phyloP scores from a whole-genome alignment of 2,113 vertebrate genomes.

The Plestiodon gilberti region DNA sequence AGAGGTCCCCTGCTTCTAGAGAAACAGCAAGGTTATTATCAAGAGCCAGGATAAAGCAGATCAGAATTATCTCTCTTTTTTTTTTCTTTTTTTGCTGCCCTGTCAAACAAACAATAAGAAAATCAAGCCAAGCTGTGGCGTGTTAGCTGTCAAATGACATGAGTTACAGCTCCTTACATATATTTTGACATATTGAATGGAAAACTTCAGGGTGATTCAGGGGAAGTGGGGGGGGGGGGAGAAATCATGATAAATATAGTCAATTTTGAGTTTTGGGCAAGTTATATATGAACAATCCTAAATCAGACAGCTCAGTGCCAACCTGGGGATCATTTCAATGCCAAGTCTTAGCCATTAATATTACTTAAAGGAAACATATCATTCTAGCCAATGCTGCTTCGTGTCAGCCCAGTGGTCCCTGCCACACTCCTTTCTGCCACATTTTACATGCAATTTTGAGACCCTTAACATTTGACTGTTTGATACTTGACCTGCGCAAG shows the following conservation, averaged over 20 bases:
- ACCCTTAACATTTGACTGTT: background rate
- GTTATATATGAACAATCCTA: conserved; percentile 6
- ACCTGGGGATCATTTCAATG: conserved; percentile 14
- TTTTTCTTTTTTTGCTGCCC: background rate
- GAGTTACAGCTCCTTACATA: background rate
- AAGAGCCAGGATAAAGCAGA: background rate
- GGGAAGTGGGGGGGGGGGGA: background rate
- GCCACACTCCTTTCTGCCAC: conserved; percentile 6
- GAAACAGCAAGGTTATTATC: background rate
- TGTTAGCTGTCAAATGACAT: background rate
- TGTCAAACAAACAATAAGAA: background rate
- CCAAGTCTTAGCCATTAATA: background rate
- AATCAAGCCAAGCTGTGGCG: background rate
- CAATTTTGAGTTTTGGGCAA: background rate
- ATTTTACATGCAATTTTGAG: conserved; percentile 25
- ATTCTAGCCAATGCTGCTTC: background rate
- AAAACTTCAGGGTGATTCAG: background rate
- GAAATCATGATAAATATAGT: background rate
- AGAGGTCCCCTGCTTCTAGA: background rate
- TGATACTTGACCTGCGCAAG: background rate
- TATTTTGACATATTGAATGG: background rate
- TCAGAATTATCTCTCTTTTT: background rate
- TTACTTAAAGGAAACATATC: background rate
- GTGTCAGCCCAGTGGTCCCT: background rate
- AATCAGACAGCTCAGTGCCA: background rate